These are phyloP conservation scores for Aphidius colemani DNA, from an alignment of 2,888 invertebrate genomes.

Conservation along the genomic window DNA sequence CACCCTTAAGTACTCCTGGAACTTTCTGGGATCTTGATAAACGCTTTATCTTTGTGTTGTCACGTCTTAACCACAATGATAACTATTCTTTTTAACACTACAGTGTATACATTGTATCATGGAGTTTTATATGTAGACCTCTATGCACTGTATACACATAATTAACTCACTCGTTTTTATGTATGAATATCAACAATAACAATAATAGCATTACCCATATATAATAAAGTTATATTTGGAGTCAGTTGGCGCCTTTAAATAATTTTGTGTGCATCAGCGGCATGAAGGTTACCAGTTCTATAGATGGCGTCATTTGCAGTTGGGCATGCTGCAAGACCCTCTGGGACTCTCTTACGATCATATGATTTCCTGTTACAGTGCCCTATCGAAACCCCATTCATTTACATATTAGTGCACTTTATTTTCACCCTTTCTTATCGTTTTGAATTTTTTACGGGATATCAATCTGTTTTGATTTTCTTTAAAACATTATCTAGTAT, in stretches of 20 bases:
- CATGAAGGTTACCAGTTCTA: conserved; percentile 15
- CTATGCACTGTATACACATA: too few relatives aligned
- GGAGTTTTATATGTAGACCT: too few relatives aligned
- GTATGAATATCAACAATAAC: too few relatives aligned
- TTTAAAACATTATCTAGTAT: too few relatives aligned
- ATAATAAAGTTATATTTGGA: too few relatives aligned
- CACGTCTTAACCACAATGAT: conserved; percentile 43
- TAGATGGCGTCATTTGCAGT: background rate
- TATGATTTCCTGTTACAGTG: conserved; percentile 54
- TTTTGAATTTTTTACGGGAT: too few relatives aligned
- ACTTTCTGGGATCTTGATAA: conserved; percentile 48
- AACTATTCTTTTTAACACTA: background rate
- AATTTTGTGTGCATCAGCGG: too few relatives aligned
- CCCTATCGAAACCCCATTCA: conserved; percentile 60
- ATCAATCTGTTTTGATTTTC: too few relatives aligned
- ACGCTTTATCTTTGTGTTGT: conserved; percentile 49
- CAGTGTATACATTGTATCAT: too few relatives aligned
- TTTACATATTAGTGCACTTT: conserved; percentile 43
- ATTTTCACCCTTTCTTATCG: conserved; percentile 29
- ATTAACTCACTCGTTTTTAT: too few relatives aligned
- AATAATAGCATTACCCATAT: too few relatives aligned
- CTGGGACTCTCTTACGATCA: conserved; percentile 28
- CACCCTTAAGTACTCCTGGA: conserved; percentile 38
- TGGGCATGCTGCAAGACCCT: conserved; percentile 31
- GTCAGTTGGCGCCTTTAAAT: too few relatives aligned